phyloP scores from a whole-genome alignment of 2,113 vertebrate genomes.

The pig (Sus scrofa) region DNA sequence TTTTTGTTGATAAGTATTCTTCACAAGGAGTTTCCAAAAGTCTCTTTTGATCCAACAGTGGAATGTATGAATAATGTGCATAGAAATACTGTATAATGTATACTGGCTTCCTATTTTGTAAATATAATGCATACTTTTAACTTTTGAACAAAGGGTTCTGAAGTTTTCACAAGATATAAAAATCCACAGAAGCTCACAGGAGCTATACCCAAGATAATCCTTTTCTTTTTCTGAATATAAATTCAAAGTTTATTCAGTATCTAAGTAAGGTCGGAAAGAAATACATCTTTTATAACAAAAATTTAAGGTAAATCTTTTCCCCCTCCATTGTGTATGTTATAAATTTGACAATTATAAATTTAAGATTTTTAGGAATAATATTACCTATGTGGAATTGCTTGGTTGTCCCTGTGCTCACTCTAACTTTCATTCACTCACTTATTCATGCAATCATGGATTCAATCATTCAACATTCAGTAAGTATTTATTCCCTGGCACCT shows the following conservation, averaged over 20 bases:
- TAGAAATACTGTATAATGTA: slow-evolving; percentile 31
- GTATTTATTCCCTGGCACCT: not conserved
- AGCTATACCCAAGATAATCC: not conserved
- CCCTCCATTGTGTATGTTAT: not conserved
- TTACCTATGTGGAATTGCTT: not conserved
- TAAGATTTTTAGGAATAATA: not conserved
- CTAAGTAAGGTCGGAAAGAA: slow-evolving; percentile 8
- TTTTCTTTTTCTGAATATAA: slow-evolving; percentile 58
- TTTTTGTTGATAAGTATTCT: slow-evolving; percentile 62
- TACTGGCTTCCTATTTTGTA: not conserved
- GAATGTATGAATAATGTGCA: slow-evolving; percentile 64
- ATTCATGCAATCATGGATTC: not conserved
- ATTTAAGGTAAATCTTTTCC: not conserved
- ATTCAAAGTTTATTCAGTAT: slow-evolving; percentile 36
- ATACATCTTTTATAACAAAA: not conserved
- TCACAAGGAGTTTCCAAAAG: slow-evolving; percentile 30
- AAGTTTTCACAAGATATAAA: slow-evolving; percentile 57
- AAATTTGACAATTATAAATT: not conserved
- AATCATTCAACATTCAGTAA: not conserved
- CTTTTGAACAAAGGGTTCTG: slow-evolving; percentile 61
- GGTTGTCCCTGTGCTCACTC: not conserved
- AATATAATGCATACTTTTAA: slow-evolving; percentile 44
- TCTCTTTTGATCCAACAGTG: not conserved
- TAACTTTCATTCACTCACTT: not conserved
- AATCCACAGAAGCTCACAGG: not conserved